Conservation (phyloP, 2,888 invertebrate species). For the Trisateles emortualis region DNA sequence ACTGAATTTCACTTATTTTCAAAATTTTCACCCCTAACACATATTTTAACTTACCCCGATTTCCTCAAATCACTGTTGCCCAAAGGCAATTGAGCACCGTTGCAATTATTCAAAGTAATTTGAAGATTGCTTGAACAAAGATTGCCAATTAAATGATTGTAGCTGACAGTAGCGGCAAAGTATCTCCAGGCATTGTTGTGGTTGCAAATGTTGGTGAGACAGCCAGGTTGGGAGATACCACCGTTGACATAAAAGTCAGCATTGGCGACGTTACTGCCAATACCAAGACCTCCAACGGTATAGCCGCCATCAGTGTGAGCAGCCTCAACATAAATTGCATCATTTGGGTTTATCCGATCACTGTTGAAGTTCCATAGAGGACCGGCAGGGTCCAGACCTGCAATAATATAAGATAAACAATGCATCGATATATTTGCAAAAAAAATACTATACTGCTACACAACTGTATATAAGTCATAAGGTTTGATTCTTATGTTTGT, state of each 20-base stretch:
- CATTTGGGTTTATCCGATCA: constrained; percentile 58
- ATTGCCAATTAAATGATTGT: constrained; percentile 65
- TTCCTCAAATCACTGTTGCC: constrained; percentile 64
- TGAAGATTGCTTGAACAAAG: constrained; percentile 58
- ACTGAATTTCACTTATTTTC: too few relatives aligned
- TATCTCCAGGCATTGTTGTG: constrained; percentile 72
- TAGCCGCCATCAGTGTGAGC: constrained; percentile 79
- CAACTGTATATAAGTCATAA: too few relatives aligned
- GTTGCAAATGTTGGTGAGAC: constrained; percentile 62
- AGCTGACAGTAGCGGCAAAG: constrained; percentile 64
- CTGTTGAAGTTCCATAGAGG: constrained; percentile 64
- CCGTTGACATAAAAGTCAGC: constrained; percentile 88
- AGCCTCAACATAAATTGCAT: constrained; percentile 70
- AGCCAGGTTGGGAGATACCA: constrained; percentile 77
- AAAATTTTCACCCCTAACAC: too few relatives aligned
- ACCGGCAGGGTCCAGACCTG: constrained; percentile 73
- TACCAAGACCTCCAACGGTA: constrained; percentile 76
- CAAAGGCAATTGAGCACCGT: constrained; percentile 57
- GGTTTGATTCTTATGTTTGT: too few relatives aligned
- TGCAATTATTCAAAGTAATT: constrained; percentile 60
- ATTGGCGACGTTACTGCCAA: constrained; percentile 78
- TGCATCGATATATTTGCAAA: too few relatives aligned
- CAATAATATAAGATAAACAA: too few relatives aligned
- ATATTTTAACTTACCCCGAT: constrained; percentile 52
- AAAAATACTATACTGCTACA: too few relatives aligned